These are phyloP conservation scores for Caenorhabditis sp. DNA, from an alignment of 2,888 invertebrate genomes.

Conservation along the genomic window DNA sequence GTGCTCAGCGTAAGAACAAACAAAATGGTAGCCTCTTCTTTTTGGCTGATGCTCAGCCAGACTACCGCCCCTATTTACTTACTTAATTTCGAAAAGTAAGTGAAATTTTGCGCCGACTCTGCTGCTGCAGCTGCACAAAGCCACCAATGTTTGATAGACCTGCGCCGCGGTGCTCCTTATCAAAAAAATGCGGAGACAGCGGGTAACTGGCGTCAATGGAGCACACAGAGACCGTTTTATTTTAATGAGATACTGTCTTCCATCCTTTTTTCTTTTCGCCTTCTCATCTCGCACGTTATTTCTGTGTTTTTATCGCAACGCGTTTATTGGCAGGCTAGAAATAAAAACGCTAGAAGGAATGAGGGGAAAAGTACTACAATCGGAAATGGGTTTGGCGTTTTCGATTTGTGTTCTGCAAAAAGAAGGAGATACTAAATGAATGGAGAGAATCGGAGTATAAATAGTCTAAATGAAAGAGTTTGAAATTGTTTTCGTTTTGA, in stretches of 20 bases:
- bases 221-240: slow-evolving; percentile 1
- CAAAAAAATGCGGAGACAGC: slow-evolving; percentile 34
- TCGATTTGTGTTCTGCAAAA: neutral
- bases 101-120: slow-evolving; percentile 26
- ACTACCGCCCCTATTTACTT: slow-evolving; percentile 25
- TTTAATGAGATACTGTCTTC: neutral
- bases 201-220: slow-evolving; percentile 20
- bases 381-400: neutral
- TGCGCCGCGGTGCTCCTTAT: slow-evolving; percentile 15
- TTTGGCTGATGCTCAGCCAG: slow-evolving; percentile 32
- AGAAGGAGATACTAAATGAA: neutral
- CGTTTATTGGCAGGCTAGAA: slow-evolving; percentile 41
- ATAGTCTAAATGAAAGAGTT: neutral
- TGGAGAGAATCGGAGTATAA: neutral
- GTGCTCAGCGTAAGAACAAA: slow-evolving; percentile 52
- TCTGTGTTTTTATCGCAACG: slow-evolving; percentile 42
- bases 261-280: neutral
- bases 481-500: neutral
- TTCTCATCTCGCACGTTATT: neutral
- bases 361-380: slow-evolving; percentile 3
- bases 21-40: slow-evolving; percentile 41
- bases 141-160: slow-evolving; percentile 5
- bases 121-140: slow-evolving; percentile 1
- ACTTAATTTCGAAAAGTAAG: slow-evolving; percentile 43
- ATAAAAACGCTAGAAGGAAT: slow-evolving; percentile 18